A percentile compares a stretch with the other conserved stretches of the same genome.
These are phyloP conservation scores for Cataglyphis cursor DNA, from an alignment of 2,888 invertebrate species.

Conservation along the genomic window DNA sequence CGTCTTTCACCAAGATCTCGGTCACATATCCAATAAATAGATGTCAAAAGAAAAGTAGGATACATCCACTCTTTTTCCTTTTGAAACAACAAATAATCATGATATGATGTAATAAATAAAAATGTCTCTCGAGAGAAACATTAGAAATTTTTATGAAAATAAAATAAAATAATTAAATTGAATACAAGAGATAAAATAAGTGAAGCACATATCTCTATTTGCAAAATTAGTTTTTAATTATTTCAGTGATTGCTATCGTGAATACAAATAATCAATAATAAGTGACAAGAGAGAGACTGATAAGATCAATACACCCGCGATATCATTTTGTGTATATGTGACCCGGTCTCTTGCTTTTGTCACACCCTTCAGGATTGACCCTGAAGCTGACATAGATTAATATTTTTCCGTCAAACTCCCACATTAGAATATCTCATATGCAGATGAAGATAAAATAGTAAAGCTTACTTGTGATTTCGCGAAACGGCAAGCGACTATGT, in stretches of 20 bases:
- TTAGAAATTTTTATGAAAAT: neutral
- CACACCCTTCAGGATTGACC: neutral
- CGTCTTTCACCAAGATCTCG: neutral
- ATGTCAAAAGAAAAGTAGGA: neutral
- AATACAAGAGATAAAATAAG: neutral
- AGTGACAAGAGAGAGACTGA: neutral
- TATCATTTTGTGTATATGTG: neutral
- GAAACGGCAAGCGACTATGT: conserved; percentile 10
- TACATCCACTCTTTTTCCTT: neutral
- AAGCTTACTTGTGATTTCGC: conserved; percentile 24
- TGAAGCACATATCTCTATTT: neutral
- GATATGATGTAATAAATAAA: neutral
- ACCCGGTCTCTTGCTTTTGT: neutral
- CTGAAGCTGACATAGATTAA: conserved; percentile 53
- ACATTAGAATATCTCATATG: conserved; percentile 39
- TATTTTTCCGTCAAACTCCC: conserved; percentile 3
- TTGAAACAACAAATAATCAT: neutral
- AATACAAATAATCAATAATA: neutral
- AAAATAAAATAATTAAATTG: neutral
- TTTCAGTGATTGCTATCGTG: neutral
- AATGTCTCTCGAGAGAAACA: neutral
- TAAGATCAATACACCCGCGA: neutral
- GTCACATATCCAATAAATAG: neutral
- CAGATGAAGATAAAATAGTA: neutral
- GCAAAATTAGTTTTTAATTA: neutral